Evolutionary conservation across 2,113 vertebrate genomes (phyloP).

Genomic region (Hipposideros armiger): DNA sequence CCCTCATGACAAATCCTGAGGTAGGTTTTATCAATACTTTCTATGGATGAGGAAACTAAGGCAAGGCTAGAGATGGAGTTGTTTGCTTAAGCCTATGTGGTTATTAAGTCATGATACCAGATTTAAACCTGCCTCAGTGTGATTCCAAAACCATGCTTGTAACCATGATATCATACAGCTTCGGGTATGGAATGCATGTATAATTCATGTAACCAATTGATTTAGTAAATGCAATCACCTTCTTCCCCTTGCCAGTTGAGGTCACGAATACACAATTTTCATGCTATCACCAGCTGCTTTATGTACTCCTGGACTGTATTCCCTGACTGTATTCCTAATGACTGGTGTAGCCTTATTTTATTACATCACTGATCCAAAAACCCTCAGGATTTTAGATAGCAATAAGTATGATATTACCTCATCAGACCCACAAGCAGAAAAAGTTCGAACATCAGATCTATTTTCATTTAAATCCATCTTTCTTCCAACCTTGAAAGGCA

Average conservation of each 20-base stretch:
- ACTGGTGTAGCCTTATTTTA: background rate
- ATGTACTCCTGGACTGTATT: background rate
- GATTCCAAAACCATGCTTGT: background rate
- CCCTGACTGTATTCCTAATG: background rate
- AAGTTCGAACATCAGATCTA: background rate
- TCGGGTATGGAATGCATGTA: background rate
- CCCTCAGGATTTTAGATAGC: background rate
- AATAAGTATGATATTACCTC: slow-evolving; percentile 20
- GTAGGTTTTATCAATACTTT: background rate
- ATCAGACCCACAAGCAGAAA: slow-evolving; percentile 15
- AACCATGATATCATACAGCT: background rate
- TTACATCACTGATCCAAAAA: slow-evolving; percentile 37
- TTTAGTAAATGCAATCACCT: background rate
- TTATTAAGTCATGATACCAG: background rate
- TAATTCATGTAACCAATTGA: background rate
- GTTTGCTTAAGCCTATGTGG: background rate
- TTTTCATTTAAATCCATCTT: slow-evolving; percentile 60
- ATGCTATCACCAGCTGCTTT: background rate
- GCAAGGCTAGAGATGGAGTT: background rate
- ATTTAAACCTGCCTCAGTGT: background rate
- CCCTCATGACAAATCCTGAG: background rate
- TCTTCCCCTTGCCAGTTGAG: background rate
- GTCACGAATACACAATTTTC: background rate
- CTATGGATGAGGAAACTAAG: background rate
- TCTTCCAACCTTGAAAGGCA: background rate